A percentile compares a stretch with the other conserved stretches of the same genome.
These are phyloP conservation scores for Tillus elongatus DNA, from an alignment of 2,888 invertebrate species.

Conservation along the genomic window DNA sequence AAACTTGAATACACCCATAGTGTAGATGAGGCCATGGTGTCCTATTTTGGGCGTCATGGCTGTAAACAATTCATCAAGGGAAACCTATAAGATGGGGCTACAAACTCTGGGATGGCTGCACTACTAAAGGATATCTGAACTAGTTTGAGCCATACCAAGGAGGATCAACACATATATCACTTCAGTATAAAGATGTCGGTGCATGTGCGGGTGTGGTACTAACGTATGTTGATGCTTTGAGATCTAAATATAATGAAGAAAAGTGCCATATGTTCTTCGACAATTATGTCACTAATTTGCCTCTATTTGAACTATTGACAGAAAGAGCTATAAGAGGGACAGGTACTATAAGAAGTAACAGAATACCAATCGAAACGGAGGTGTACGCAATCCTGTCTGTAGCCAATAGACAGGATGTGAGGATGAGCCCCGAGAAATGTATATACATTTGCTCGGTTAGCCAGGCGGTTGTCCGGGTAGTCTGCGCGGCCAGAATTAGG, in stretches of 20 bases:
- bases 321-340: constrained; percentile 11
- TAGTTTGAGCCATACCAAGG: constrained; percentile 29
- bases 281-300: constrained; percentile 17
- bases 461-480: too few relatives aligned
- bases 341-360: constrained; percentile 10
- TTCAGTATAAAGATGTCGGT: constrained; percentile 18
- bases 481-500: too few relatives aligned
- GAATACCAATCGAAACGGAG: too few relatives aligned
- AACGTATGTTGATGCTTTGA: constrained; percentile 12
- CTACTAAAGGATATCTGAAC: constrained; percentile 24
- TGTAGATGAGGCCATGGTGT: constrained; percentile 33
- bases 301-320: constrained; percentile 10
- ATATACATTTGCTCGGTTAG: too few relatives aligned
- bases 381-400: too few relatives aligned
- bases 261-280: constrained; percentile 14
- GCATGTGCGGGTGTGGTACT: constrained; percentile 14
- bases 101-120: constrained; percentile 27
- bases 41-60: constrained; percentile 32
- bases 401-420: too few relatives aligned
- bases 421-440: too few relatives aligned
- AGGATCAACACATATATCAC: constrained; percentile 11
- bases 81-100: constrained; percentile 28
- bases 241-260: neutral
- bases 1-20: constrained; percentile 25
- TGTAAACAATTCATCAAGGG: constrained; percentile 28